These are phyloP conservation scores for Corydoras sp. DNA, from an alignment of 2,113 vertebrate genomes.

Conservation along the genomic window DNA sequence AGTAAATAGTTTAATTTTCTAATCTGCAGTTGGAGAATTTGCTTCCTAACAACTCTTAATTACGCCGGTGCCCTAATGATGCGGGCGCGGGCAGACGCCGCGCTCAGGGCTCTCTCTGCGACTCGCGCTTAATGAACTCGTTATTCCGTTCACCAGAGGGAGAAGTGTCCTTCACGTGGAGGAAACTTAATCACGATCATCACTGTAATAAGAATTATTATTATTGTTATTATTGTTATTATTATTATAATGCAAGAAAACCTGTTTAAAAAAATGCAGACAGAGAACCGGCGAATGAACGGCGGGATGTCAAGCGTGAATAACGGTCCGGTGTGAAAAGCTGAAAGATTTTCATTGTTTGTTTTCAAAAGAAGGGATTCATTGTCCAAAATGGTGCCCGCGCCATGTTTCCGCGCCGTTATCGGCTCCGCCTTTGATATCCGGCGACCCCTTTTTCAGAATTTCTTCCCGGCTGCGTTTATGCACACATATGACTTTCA, in stretches of 20 bases:
- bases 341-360: neutral
- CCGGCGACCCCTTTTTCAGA: constrained; percentile 45
- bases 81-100: constrained; percentile 88
- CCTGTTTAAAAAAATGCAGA: too few species aligned
- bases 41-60: constrained; percentile 99
- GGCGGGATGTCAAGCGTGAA: constrained; percentile 17
- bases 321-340: neutral
- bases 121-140: constrained; percentile 97
- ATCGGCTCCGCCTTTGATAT: constrained; percentile 53
- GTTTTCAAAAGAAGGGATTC: neutral
- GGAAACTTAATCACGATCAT: neutral
- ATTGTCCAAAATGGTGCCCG: neutral
- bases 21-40: constrained; percentile 99
- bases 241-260: too few species aligned
- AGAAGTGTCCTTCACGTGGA: constrained; percentile 78
- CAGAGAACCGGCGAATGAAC: too few species aligned
- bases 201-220: neutral
- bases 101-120: constrained; percentile 91
- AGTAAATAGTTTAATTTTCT: constrained; percentile 99
- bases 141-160: constrained; percentile 89
- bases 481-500: constrained; percentile 63
- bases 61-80: constrained; percentile 99
- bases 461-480: constrained; percentile 55
- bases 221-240: neutral
- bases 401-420: constrained; percentile 33